Conservation (phyloP, 2,113 vertebrate species). For the Meriones unguiculatus region DNA sequence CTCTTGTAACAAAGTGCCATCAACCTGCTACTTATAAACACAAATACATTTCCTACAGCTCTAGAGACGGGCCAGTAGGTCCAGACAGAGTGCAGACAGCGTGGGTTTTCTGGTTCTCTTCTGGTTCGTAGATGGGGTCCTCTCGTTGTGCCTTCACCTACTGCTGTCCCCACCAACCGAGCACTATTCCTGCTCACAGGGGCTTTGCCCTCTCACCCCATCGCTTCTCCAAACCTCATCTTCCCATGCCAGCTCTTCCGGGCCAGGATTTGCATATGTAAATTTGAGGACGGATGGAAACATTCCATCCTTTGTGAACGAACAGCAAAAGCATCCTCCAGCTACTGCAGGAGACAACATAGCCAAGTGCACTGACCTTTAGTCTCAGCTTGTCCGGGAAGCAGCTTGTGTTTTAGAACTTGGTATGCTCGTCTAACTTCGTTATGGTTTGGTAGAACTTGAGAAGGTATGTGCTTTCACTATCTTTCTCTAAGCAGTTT, state of each 20-base stretch:
- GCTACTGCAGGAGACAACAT: background rate
- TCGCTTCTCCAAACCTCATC: background rate
- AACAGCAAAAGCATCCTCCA: background rate
- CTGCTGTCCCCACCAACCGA: background rate
- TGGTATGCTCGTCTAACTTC: background rate
- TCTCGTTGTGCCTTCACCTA: background rate
- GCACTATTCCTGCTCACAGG: background rate
- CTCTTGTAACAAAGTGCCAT: background rate
- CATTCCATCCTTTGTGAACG: background rate
- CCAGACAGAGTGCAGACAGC: background rate
- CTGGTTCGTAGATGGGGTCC: background rate
- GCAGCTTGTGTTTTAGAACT: background rate
- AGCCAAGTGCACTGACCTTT: background rate
- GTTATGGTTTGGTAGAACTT: background rate
- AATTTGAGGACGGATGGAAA: background rate
- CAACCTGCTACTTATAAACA: background rate
- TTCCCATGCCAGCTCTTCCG: background rate
- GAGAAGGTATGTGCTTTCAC: background rate
- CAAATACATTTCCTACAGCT: background rate
- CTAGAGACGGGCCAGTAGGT: background rate
- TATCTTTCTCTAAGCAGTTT: background rate
- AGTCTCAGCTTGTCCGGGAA: background rate
- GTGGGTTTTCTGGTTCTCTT: background rate
- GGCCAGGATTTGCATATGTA: background rate
- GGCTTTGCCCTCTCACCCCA: background rate